Percentiles rank a stretch among this genome's conserved stretches.
Conservation (phyloP, 2,113 vertebrate genomes). For the Notothenia coriiceps region DNA sequence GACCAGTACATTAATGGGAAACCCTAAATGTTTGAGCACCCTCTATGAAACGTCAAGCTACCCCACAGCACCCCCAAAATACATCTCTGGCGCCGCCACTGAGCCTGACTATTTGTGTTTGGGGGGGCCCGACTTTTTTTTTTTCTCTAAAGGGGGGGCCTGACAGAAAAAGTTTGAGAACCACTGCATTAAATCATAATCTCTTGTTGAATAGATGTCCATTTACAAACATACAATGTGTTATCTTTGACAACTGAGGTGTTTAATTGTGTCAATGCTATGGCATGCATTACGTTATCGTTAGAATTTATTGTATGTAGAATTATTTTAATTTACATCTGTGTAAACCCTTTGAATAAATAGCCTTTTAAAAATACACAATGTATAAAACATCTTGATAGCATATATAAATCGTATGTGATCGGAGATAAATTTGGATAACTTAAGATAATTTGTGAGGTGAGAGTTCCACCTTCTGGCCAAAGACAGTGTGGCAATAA, state of each 20-base stretch:
- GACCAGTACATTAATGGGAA: too few relatives aligned
- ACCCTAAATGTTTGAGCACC: too few relatives aligned
- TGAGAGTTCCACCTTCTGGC: slow-evolving; percentile 74
- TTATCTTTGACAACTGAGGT: neutral
- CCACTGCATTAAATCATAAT: too few relatives aligned
- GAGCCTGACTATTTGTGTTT: too few relatives aligned
- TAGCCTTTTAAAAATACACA: neutral
- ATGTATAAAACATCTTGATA: neutral
- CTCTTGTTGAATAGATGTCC: neutral
- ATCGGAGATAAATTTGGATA: slow-evolving; percentile 24
- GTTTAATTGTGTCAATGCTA: neutral
- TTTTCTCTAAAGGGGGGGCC: too few relatives aligned
- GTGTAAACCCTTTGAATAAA: neutral
- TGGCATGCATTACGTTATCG: neutral
- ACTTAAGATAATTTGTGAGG: slow-evolving; percentile 21
- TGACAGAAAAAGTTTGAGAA: too few relatives aligned
- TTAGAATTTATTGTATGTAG: neutral
- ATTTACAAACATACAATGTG: neutral
- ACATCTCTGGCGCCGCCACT: too few relatives aligned
- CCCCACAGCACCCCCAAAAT: too few relatives aligned
- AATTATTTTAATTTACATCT: neutral
- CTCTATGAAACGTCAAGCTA: too few relatives aligned
- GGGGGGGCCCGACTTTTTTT: too few relatives aligned
- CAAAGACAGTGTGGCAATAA: slow-evolving; percentile 35
- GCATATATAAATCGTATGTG: neutral